Evolutionary conservation across 2,888 invertebrate species (phyloP).

Genomic region (Andricus curvator): DNA sequence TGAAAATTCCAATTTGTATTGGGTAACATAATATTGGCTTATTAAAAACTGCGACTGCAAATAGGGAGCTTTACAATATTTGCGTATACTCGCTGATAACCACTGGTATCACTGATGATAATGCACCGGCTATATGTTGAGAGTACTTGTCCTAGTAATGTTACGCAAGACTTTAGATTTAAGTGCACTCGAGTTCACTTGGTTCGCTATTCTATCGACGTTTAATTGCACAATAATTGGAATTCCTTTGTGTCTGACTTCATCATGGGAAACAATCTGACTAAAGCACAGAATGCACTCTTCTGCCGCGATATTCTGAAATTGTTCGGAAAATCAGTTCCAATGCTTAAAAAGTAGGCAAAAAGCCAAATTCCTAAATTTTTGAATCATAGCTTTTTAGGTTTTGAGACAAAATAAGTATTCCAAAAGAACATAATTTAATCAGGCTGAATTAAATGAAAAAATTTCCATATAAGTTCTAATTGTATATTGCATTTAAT

Average conservation of each 20-base stretch:
- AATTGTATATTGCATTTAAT: too few species aligned
- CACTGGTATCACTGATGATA: slow-evolving; percentile 7
- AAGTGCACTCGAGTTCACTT: slow-evolving; percentile 23
- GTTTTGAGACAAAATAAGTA: too few species aligned
- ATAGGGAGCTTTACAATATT: slow-evolving; percentile 3
- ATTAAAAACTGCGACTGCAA: background rate
- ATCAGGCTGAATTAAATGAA: too few species aligned
- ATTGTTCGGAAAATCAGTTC: background rate
- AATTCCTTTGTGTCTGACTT: slow-evolving; percentile 33
- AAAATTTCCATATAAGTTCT: too few species aligned
- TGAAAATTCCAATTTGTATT: too few species aligned
- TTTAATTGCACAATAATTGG: slow-evolving; percentile 61
- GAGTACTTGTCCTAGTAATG: slow-evolving; percentile 19
- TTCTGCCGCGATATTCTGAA: background rate
- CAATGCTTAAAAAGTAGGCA: too few species aligned
- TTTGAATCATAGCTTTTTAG: too few species aligned
- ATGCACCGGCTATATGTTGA: background rate
- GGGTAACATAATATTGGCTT: background rate
- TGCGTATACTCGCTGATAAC: slow-evolving; percentile 10
- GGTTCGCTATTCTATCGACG: slow-evolving; percentile 53
- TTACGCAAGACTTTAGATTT: slow-evolving; percentile 15
- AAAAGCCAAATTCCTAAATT: too few species aligned
- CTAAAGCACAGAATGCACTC: background rate
- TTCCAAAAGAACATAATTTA: too few species aligned
- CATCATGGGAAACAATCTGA: slow-evolving; percentile 19